Base-by-base conservation (phyloP, 2,113 vertebrate species). In the Forbesichthys agassizii region DNA sequence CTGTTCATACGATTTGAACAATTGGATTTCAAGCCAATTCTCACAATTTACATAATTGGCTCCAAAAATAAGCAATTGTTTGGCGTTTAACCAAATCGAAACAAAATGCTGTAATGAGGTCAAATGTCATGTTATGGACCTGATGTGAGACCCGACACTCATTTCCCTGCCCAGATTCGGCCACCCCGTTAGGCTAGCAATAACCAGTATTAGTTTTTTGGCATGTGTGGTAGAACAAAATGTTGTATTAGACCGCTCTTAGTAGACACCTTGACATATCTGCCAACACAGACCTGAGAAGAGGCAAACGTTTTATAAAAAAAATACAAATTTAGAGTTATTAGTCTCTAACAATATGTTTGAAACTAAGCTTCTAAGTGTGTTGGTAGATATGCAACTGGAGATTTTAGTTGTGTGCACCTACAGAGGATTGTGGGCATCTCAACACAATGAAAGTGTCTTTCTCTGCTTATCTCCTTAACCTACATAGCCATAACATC, bases 321-420 rank as follows among this genome's bases (percentile, higher is more conserved):
- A 20, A 51, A 20, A 52, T 14, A 10, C 62, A 8, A 0, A 33
- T 33, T 60, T 48, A 48, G 11, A 61, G n/a, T 13, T 33, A 9
- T 60, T 48, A 33, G 52, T 3, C 60, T 3, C 55, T 67, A 53
- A 59, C 36, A 52, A 47, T 27, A 33, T 20, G 10, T 52, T 56
- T 48, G 18, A 14, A 63, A 13, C 5, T 58, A 27, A 20, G 48
- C 12, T 72, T 53, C 1, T 5, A 49, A 61, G 20, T 56, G 74
- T 82, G 85, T 88, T 86, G 88, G 83, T 84, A 84, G 81, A 81
- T 86, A 84, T 86, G 75, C 56, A 78, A 49, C 66, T 62, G 87
- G 84, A 84, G 78, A 54, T 69, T 72, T 36, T 69, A 59, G 57
- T 49, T 66, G 64, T 77, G 69, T 70, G 58, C 72, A 77, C 79